phyloP scores from a whole-genome alignment of 2,113 vertebrate species.

The Silurus meridionalis region DNA sequence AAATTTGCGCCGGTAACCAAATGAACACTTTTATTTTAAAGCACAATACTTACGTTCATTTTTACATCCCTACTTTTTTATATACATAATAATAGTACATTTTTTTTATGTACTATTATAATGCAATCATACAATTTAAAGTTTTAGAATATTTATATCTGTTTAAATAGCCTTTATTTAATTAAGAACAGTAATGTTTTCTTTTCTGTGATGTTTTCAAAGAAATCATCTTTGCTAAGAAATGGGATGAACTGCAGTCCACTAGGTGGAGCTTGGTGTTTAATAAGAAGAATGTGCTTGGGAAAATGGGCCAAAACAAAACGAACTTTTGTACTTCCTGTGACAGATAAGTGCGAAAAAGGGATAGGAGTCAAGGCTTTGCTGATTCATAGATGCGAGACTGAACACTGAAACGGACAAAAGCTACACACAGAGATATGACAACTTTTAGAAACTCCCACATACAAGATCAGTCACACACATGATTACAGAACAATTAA shows the following conservation, averaged over 20 bases:
- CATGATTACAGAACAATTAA: not conserved
- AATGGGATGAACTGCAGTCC: conserved; percentile 20
- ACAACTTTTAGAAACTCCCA: conserved; percentile 22
- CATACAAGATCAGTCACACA: not conserved
- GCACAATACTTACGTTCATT: too few species aligned
- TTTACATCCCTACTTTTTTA: too few species aligned
- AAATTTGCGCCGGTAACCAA: too few species aligned
- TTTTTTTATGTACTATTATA: not conserved
- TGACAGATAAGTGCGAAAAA: conserved; percentile 65
- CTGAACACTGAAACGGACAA: conserved; percentile 50
- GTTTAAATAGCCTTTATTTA: not conserved
- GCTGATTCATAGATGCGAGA: conserved; percentile 50
- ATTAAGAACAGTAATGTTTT: not conserved
- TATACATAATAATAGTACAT: too few species aligned
- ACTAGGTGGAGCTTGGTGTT: conserved; percentile 67
- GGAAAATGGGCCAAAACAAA: conserved; percentile 51
- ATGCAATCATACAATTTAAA: not conserved
- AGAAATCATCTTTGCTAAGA: not conserved
- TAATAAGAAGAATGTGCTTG: conserved; percentile 41
- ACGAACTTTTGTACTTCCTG: conserved; percentile 69
- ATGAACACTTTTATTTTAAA: too few species aligned
- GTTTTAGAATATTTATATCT: not conserved
- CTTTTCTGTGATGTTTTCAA: not conserved
- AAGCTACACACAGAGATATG: conserved; percentile 43
- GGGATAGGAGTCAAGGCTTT: conserved; percentile 66